These are phyloP conservation scores for Ichneumon xanthorius DNA, from an alignment of 2,888 invertebrate genomes.

Conservation along the genomic window DNA sequence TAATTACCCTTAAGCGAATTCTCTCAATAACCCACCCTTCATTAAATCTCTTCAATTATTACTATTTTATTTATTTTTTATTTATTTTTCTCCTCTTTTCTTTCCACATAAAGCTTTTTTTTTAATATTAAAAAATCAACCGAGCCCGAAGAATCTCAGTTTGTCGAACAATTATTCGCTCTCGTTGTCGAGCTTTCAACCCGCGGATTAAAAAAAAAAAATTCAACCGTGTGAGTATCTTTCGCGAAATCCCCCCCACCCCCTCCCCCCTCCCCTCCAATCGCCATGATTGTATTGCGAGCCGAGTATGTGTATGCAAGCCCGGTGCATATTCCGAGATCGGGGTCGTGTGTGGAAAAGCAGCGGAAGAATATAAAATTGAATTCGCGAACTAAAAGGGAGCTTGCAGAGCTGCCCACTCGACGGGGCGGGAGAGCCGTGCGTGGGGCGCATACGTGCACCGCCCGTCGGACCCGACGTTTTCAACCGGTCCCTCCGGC, in stretches of 20 bases:
- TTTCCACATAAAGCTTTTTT: not conserved
- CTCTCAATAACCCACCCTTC: not conserved
- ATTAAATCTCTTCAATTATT: not conserved
- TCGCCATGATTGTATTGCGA: not conserved
- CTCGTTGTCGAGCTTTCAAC: slow-evolving; percentile 14
- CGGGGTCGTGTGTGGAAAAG: slow-evolving; percentile 14
- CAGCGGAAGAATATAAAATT: slow-evolving; percentile 46
- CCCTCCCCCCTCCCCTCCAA: not conserved
- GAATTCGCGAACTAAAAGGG: slow-evolving; percentile 41
- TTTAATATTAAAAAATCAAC: not conserved
- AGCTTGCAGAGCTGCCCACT: slow-evolving; percentile 12
- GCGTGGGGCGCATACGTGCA: not conserved
- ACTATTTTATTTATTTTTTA: no score
- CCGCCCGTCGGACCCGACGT: not conserved
- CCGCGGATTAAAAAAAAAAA: slow-evolving; percentile 7
- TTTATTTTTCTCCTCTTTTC: not conserved
- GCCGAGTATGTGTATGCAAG: not conserved
- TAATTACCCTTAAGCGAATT: not conserved
- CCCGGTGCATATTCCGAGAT: not conserved
- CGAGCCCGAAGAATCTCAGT: slow-evolving; percentile 24
- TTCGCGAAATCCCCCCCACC: not conserved
- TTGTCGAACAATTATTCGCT: slow-evolving; percentile 45
- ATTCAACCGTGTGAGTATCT: not conserved
- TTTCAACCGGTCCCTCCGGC: slow-evolving; percentile 12
- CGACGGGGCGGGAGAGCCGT: not conserved